Conservation (phyloP, 2,113 vertebrate species). For the Oreochromis niloticus region DNA sequence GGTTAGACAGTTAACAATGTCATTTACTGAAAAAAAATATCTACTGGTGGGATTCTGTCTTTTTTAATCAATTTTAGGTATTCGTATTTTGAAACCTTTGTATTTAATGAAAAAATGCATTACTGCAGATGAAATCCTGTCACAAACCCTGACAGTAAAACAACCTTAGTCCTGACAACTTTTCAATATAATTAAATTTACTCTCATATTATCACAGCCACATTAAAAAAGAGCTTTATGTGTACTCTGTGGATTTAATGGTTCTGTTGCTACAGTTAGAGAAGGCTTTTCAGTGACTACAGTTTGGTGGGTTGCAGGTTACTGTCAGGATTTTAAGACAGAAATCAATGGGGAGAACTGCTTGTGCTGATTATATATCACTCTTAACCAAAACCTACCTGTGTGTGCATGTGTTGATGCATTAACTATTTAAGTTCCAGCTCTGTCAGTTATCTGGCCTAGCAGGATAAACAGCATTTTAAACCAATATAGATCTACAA, state of each 20-base stretch:
- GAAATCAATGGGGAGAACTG: not conserved
- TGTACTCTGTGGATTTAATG: not conserved
- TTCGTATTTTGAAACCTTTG: not conserved
- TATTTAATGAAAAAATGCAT: not conserved
- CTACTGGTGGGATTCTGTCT: not conserved
- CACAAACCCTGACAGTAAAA: not conserved
- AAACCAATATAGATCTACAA: not conserved
- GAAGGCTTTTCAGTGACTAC: not conserved
- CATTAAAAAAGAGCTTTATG: not conserved
- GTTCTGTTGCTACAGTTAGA: not conserved
- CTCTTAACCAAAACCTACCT: not conserved
- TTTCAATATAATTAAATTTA: not conserved
- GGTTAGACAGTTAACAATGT: not conserved
- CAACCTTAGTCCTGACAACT: not conserved
- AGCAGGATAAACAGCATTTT: slow-evolving; percentile 15
- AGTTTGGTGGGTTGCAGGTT: not conserved
- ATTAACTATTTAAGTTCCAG: not conserved
- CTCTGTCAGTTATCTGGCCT: slow-evolving; percentile 5
- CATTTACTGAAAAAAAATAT: not conserved
- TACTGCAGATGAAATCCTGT: not conserved
- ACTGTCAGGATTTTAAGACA: not conserved
- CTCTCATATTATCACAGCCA: not conserved
- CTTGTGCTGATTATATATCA: not conserved
- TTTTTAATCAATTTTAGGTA: not conserved
- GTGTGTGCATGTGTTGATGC: not conserved